A percentile compares a stretch with the other conserved stretches of the same genome.
Evolutionary conservation across 2,797 vertebrate genomes (phyloP).

Genomic region (Neostethus bicornis): DNA sequence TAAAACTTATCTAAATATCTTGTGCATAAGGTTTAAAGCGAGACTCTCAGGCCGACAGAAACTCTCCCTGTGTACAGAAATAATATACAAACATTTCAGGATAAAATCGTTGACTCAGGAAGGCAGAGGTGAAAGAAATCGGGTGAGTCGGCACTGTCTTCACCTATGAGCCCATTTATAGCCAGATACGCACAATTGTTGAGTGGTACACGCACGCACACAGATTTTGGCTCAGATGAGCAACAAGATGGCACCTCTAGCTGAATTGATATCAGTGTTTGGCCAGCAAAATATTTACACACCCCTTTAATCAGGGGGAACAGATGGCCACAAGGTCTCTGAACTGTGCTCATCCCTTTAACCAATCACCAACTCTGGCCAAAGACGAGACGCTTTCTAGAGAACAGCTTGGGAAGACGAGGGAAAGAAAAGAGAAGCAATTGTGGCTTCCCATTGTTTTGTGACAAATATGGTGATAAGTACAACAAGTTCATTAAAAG

Average conservation of each 20-base stretch:
- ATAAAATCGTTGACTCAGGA: constrained; percentile 54
- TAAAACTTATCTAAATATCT: constrained; percentile 58
- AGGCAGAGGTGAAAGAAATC: constrained; percentile 41
- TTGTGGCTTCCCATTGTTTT: constrained; percentile 14
- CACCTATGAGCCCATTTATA: constrained; percentile 36
- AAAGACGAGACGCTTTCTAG: constrained; percentile 22
- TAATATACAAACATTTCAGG: constrained; percentile 25
- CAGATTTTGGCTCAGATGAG: constrained; percentile 52
- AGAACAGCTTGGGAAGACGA: constrained; percentile 6
- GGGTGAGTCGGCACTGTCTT: constrained; percentile 39
- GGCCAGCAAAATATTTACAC: constrained; percentile 66
- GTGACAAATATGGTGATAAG: constrained; percentile 17
- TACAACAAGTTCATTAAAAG: constrained; percentile 40
- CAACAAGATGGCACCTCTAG: constrained; percentile 58
- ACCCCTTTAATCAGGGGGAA: constrained; percentile 70
- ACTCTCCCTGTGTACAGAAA: constrained; percentile 8
- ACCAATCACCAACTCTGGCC: constrained; percentile 46
- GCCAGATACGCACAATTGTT: constrained; percentile 18
- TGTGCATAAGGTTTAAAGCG: constrained; percentile 62
- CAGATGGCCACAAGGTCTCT: constrained; percentile 69
- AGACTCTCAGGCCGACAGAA: constrained; percentile 20
- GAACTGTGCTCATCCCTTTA: constrained; percentile 66
- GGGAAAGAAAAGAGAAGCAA: constrained; percentile 11
- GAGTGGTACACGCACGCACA: constrained; percentile 18
- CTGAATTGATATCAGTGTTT: constrained; percentile 70